Conservation (phyloP, 1,140 invertebrate genomes). For the Drosophila mauritiana region DNA sequence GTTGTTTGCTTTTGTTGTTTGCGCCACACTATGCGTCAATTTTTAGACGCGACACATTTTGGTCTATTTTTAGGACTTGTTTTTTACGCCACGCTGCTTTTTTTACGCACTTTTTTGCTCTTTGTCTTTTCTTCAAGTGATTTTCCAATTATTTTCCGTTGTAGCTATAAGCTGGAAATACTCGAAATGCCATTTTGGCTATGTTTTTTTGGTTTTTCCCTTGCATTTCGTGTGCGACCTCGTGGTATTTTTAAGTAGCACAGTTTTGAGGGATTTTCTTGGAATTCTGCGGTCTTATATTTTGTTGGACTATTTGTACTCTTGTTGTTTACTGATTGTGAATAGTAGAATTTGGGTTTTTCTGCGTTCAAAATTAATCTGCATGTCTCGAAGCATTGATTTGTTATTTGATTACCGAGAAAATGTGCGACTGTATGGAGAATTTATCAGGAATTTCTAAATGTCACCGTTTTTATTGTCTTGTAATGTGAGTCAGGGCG, state of each 20-base stretch:
- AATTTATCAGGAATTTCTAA: constrained; percentile 32
- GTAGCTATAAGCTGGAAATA: constrained; percentile 24
- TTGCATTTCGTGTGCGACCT: constrained; percentile 19
- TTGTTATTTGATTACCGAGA: constrained; percentile 45
- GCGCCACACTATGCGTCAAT: constrained; percentile 47
- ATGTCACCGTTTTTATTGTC: constrained; percentile 39
- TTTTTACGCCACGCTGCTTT: constrained; percentile 49
- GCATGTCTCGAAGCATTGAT: constrained; percentile 32
- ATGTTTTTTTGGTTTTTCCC: constrained; percentile 27
- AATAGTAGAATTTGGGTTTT: constrained; percentile 41
- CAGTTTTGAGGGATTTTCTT: constrained; percentile 71
- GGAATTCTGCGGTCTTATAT: constrained; percentile 56
- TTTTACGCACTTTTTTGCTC: constrained; percentile 54
- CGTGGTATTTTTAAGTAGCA: constrained; percentile 66
- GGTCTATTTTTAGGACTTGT: constrained; percentile 62
- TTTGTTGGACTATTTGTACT: constrained; percentile 9
- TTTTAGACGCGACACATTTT: constrained; percentile 63
- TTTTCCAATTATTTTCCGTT: constrained; percentile 41
- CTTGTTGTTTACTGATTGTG: constrained; percentile 45
- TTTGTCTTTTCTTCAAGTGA: constrained; percentile 7
- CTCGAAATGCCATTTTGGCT: constrained; percentile 16
- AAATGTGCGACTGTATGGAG: constrained; percentile 15
- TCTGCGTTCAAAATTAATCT: constrained; percentile 39
- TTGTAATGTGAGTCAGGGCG: constrained; percentile 40
- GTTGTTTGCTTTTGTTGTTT: constrained; percentile 59